A percentile compares a stretch with the other conserved stretches of the same genome.
Evolutionary conservation across 2,888 invertebrate genomes (phyloP).

Genomic region (Callimorpha dominula): DNA sequence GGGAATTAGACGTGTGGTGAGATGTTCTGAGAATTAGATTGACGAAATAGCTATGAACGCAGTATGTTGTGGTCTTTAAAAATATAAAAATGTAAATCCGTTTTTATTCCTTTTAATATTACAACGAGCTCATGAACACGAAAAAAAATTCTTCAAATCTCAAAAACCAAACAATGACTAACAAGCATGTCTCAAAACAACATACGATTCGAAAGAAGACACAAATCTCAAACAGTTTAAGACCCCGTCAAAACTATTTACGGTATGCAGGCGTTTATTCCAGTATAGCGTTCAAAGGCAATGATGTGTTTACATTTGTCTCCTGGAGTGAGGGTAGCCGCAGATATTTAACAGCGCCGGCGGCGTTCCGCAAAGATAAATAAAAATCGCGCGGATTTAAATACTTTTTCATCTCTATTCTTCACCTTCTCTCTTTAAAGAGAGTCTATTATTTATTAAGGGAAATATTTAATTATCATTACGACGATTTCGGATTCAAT

Average conservation of each 20-base stretch:
- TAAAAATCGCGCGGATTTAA: constrained; percentile 79
- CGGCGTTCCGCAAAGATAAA: constrained; percentile 78
- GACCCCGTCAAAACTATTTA: constrained; percentile 58
- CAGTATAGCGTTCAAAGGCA: constrained; percentile 76
- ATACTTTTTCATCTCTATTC: constrained; percentile 76
- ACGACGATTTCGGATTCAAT: constrained; percentile 37
- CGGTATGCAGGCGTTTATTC: constrained; percentile 57
- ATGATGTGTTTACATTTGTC: constrained; percentile 79
- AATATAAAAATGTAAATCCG: too few species aligned
- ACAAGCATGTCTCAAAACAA: constrained; percentile 8
- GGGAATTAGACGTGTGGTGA: not conserved
- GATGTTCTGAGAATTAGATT: not conserved
- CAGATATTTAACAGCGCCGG: constrained; percentile 81
- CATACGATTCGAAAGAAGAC: constrained; percentile 23
- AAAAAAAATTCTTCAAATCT: not conserved
- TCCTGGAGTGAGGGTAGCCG: constrained; percentile 70
- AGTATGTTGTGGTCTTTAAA: too few species aligned
- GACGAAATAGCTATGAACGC: not conserved
- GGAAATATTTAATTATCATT: constrained; percentile 48
- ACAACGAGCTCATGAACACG: not conserved
- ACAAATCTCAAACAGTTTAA: constrained; percentile 52
- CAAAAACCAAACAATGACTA: constrained; percentile 1
- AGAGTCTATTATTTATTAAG: constrained; percentile 57
- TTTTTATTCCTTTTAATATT: not conserved
- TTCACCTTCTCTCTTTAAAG: constrained; percentile 60